phyloP scores from a whole-genome alignment of 2,888 invertebrate genomes.

The Thymelicus acteon region DNA sequence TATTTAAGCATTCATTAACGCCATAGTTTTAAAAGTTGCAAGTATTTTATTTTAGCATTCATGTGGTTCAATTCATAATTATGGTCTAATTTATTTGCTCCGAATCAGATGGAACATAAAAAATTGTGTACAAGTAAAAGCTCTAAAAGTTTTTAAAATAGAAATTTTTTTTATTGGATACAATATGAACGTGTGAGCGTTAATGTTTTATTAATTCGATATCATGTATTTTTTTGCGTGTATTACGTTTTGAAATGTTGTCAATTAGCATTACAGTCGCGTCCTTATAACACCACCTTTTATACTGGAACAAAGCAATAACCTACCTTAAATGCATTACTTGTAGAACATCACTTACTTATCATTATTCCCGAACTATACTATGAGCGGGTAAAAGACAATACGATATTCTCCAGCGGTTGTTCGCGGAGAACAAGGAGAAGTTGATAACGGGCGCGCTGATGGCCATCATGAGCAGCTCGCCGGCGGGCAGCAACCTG shows the following conservation, averaged over 20 bases:
- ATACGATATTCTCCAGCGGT: constrained; percentile 86
- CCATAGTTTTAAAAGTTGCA: too few species aligned
- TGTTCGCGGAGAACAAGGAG: constrained; percentile 99
- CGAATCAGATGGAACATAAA: too few species aligned
- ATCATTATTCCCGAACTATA: background rate
- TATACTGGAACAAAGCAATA: background rate
- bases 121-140: too few species aligned
- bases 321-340: background rate
- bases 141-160: too few species aligned
- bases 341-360: background rate
- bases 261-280: background rate
- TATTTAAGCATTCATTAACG: too few species aligned
- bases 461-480: constrained; percentile 86
- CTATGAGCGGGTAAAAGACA: background rate
- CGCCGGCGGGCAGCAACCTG: constrained; percentile 70
- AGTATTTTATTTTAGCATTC: too few species aligned
- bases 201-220: too few species aligned
- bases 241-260: background rate
- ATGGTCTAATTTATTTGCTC: too few species aligned
- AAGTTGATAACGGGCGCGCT: constrained; percentile 97
- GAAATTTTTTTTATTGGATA: too few species aligned
- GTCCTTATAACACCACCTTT: background rate
- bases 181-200: too few species aligned
- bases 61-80: too few species aligned
- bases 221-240: too few species aligned